Evolutionary conservation across 2,888 invertebrate species (phyloP).

Genomic region (Nasonia oneida): DNA sequence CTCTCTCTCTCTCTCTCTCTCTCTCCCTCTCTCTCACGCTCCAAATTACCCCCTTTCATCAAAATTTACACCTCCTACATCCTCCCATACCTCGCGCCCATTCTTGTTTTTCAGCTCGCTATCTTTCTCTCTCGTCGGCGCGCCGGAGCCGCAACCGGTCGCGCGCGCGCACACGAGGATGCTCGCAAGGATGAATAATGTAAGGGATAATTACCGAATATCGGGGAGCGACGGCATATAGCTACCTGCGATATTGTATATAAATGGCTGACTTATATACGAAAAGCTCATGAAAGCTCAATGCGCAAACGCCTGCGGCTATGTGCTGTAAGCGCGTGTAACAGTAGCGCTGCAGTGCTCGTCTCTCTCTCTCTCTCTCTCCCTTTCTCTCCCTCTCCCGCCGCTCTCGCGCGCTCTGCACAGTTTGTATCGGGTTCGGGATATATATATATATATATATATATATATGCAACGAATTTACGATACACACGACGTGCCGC

Average conservation of each 20-base stretch:
- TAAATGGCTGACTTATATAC: conserved; percentile 57
- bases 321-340: conserved; percentile 15
- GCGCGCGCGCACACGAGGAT: neutral
- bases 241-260: conserved; percentile 54
- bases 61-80: conserved; percentile 31
- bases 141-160: neutral
- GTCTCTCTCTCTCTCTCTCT: neutral
- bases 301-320: conserved; percentile 42
- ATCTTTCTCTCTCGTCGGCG: neutral
- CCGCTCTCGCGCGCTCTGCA: no score
- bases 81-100: neutral
- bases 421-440: conserved; percentile 1
- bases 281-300: conserved; percentile 62
- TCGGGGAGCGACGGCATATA: neutral
- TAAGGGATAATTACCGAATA: conserved; percentile 58
- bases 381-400: neutral
- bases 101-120: conserved; percentile 26
- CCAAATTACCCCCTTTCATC: conserved; percentile 30
- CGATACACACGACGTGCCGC: conserved; percentile 24
- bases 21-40: neutral
- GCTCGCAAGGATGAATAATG: conserved; percentile 55
- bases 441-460: neutral
- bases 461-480: conserved; percentile 42
- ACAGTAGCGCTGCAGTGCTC: neutral
- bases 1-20: no score